Percentiles rank a stretch among this genome's conserved stretches.
phyloP scores from a whole-genome alignment of 2,888 invertebrate genomes.

The Drosophila kuntzei region DNA sequence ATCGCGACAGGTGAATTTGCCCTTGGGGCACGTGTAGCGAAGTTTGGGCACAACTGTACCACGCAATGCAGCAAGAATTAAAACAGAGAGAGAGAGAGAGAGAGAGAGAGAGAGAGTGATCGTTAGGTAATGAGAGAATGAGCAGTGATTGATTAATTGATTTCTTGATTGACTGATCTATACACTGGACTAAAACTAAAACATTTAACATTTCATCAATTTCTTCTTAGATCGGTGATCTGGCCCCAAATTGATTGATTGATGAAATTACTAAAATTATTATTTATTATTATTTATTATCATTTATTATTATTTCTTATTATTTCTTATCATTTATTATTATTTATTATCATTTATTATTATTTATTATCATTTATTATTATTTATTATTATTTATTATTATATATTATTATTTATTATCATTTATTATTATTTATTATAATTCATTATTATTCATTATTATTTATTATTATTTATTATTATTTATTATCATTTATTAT shows the following conservation, averaged over 20 bases:
- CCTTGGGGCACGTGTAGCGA: constrained; percentile 85
- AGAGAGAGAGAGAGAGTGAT: too few relatives aligned
- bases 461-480: too few relatives aligned
- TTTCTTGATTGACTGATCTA: constrained; percentile 14
- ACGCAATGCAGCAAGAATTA: constrained; percentile 11
- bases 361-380: too few relatives aligned
- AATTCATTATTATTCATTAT: too few relatives aligned
- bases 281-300: too few relatives aligned
- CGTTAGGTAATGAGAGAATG: background rate
- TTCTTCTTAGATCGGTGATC: background rate
- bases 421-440: too few relatives aligned
- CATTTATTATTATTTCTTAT: too few relatives aligned
- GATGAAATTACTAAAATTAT: background rate
- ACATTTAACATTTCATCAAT: background rate
- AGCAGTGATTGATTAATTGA: constrained; percentile 15
- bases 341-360: too few relatives aligned
- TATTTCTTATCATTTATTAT: too few relatives aligned
- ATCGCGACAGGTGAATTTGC: constrained; percentile 90
- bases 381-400: too few relatives aligned
- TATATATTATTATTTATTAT: too few relatives aligned
- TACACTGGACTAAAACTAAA: constrained; percentile 2
- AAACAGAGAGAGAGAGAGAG: constrained; percentile 10
- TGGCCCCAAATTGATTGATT: background rate
- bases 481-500: too few relatives aligned
- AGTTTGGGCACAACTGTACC: constrained; percentile 81